These are phyloP conservation scores for Puffinus mauretanicus DNA, from an alignment of 2,113 vertebrate genomes.

Conservation along the genomic window DNA sequence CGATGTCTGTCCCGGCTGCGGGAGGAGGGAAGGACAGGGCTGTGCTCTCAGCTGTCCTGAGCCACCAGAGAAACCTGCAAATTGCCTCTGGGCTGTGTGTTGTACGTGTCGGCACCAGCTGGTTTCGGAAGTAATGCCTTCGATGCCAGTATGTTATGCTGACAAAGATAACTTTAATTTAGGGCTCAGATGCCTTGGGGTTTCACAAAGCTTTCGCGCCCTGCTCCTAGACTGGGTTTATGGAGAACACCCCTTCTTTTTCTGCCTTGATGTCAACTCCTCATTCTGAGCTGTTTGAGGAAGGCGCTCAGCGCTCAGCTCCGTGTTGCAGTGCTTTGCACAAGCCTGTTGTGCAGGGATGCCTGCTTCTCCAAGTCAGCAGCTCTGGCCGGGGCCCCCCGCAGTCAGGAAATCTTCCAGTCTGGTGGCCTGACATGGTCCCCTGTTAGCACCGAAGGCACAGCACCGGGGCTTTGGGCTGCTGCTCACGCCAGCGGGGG, in stretches of 20 bases:
- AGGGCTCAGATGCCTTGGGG: neutral
- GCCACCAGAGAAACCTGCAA: neutral
- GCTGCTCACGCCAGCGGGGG: neutral
- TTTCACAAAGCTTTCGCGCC: neutral
- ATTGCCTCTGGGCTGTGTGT: neutral
- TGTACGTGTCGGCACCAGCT: neutral
- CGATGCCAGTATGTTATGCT: neutral
- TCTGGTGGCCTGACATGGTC: fast-evolving
- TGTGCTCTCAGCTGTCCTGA: neutral
- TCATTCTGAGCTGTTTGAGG: neutral
- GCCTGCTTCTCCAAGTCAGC: neutral
- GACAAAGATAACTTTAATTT: neutral
- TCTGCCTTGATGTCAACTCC: neutral
- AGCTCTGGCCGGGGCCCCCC: neutral
- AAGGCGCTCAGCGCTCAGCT: neutral
- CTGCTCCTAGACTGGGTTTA: neutral
- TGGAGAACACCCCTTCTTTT: neutral
- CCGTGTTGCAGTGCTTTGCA: fast-evolving
- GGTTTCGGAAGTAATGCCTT: neutral
- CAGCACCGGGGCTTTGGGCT: neutral
- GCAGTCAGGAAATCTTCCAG: neutral
- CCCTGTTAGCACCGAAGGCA: neutral
- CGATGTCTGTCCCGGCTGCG: fast-evolving
- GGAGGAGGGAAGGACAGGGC: neutral
- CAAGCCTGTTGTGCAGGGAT: fast-evolving